Evolutionary conservation across 1,140 invertebrate genomes (phyloP).

Genomic region (Tribolium castaneum): DNA sequence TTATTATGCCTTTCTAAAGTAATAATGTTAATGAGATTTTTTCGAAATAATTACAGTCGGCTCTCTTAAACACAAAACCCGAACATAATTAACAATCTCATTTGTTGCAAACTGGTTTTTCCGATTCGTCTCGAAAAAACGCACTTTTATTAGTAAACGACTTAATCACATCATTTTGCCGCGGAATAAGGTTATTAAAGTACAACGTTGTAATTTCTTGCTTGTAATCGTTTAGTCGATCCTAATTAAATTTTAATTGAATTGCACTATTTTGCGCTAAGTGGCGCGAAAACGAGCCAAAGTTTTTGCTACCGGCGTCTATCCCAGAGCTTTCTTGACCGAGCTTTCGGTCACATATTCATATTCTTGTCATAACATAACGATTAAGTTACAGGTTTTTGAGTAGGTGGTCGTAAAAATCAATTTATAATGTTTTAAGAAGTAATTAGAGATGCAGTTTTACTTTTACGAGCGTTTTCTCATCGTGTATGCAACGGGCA

Average conservation of each 20-base stretch:
- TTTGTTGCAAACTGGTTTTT: slow-evolving; percentile 32
- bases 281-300: neutral
- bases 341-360: neutral
- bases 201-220: slow-evolving; percentile 18
- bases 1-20: slow-evolving; percentile 29
- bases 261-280: neutral
- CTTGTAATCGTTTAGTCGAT: slow-evolving; percentile 12
- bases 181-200: slow-evolving; percentile 12
- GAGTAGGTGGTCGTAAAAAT: neutral
- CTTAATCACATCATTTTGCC: slow-evolving; percentile 19
- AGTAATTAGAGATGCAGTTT: slow-evolving; percentile 19
- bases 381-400: neutral
- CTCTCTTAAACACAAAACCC: slow-evolving; percentile 29
- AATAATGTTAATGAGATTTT: slow-evolving; percentile 36
- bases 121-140: slow-evolving; percentile 10
- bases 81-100: slow-evolving; percentile 28
- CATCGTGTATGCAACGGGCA: neutral
- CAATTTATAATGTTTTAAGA: slow-evolving; percentile 15
- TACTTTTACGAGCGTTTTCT: slow-evolving; percentile 7
- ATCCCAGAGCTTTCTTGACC: neutral
- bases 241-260: slow-evolving; percentile 24
- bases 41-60: slow-evolving; percentile 30
- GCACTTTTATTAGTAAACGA: slow-evolving; percentile 21
- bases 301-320: neutral
- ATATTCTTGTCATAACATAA: neutral